phyloP scores from a whole-genome alignment of 2,888 invertebrate species.

The Agrochola macilenta region DNA sequence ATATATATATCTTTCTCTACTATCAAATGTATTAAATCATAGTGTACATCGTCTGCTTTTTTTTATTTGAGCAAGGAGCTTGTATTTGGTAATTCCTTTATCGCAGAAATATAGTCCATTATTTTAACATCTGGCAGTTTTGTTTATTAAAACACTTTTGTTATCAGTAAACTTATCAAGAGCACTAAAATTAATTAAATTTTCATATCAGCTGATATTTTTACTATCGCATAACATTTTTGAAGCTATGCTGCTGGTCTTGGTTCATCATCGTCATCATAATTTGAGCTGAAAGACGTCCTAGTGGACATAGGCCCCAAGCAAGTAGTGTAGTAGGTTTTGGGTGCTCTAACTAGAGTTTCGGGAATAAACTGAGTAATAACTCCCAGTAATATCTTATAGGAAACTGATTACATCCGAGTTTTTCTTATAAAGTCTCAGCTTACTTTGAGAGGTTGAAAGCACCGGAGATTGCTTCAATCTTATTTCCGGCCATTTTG shows the following conservation, averaged over 20 bases:
- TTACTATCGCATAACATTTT: not conserved
- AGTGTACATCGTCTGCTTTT: not conserved
- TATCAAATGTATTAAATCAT: not conserved
- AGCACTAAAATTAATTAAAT: constrained; percentile 16
- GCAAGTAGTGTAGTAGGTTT: not conserved
- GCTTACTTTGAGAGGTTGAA: not conserved
- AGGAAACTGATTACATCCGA: not conserved
- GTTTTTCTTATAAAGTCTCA: constrained; percentile 2
- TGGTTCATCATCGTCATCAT: not conserved
- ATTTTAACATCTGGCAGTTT: constrained; percentile 9
- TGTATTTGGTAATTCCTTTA: not conserved
- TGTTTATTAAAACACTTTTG: constrained; percentile 6
- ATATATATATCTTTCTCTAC: not conserved
- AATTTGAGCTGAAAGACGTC: not conserved
- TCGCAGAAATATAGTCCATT: not conserved
- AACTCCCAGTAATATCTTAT: too few species aligned
- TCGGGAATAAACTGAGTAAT: not conserved
- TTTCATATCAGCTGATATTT: not conserved
- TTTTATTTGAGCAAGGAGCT: not conserved
- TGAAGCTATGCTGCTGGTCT: not conserved
- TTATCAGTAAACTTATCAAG: constrained; percentile 25
- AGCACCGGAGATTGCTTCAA: constrained; percentile 11
- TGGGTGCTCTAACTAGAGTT: not conserved
- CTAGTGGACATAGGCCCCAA: not conserved
- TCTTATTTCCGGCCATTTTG: not conserved